Percentiles rank a stretch among this genome's conserved stretches.
Conservation (phyloP, 2,888 invertebrate species). For the Mesorhabditis spiculigera region DNA sequence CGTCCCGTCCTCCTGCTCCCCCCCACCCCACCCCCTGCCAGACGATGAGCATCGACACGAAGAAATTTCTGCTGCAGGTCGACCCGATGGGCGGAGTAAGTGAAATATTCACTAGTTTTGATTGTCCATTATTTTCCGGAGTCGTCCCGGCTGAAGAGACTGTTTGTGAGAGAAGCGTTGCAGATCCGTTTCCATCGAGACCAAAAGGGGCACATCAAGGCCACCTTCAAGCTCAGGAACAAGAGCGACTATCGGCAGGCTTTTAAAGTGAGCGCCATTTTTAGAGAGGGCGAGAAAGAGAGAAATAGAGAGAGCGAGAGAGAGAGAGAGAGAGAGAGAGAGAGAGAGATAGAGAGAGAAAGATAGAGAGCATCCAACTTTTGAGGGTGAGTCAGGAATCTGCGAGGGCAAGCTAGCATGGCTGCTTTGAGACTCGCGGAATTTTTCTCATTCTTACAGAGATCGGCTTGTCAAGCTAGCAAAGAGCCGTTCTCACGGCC, state of each 20-base stretch:
- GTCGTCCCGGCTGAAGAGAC: background rate
- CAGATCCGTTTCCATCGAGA: constrained; percentile 25
- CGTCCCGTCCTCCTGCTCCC: too few species aligned
- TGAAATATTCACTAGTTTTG: background rate
- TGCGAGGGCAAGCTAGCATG: background rate
- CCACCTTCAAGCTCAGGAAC: constrained; percentile 36
- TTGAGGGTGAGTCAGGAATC: background rate
- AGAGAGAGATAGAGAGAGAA: too few species aligned
- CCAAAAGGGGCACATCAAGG: constrained; percentile 21
- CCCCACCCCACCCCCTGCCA: too few species aligned
- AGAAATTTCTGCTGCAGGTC: constrained; percentile 1
- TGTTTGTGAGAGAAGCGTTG: background rate
- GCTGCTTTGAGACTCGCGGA: background rate
- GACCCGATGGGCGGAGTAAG: background rate
- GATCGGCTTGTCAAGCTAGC: too few species aligned
- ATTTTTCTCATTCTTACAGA: background rate
- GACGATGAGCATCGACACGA: background rate
- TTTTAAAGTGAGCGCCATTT: constrained; percentile 30
- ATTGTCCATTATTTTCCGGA: too few species aligned
- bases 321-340: too few species aligned
- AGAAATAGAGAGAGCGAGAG: too few species aligned
- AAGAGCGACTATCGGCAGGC: constrained; percentile 46
- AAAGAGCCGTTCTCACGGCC: background rate
- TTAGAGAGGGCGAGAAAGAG: too few species aligned
- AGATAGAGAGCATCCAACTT: too few species aligned